Conservation (phyloP, 2,797 vertebrate genomes). For the Xenops minutus region DNA sequence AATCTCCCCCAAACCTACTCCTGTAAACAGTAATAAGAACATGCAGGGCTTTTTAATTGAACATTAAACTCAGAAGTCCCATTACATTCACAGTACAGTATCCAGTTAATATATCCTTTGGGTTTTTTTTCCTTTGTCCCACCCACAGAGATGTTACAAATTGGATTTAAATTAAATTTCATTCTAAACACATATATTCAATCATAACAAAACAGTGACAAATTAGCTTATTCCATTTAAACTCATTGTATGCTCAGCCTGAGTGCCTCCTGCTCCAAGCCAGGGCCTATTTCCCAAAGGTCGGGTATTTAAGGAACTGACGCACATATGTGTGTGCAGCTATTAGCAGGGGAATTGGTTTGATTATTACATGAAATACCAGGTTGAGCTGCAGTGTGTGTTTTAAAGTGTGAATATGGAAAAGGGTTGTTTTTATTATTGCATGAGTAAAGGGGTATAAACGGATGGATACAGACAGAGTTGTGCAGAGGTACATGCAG, state of each 20-base stretch:
- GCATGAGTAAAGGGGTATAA: neutral
- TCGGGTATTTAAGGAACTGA: slow-evolving; percentile 29
- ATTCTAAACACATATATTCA: slow-evolving; percentile 70
- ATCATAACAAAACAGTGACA: slow-evolving; percentile 69
- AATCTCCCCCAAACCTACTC: slow-evolving; percentile 47
- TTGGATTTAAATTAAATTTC: slow-evolving; percentile 75
- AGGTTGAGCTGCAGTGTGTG: neutral
- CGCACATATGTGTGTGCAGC: neutral
- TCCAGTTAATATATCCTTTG: slow-evolving; percentile 48
- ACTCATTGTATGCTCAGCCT: slow-evolving; percentile 38
- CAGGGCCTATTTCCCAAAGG: slow-evolving; percentile 44
- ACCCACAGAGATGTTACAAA: slow-evolving; percentile 71
- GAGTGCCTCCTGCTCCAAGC: slow-evolving; percentile 5
- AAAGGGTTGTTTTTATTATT: neutral
- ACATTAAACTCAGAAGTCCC: slow-evolving; percentile 35
- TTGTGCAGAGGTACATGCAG: neutral
- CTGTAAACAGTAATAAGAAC: slow-evolving; percentile 57
- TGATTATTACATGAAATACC: slow-evolving; percentile 42
- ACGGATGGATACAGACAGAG: neutral
- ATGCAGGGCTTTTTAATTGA: slow-evolving; percentile 49
- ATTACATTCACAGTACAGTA: slow-evolving; percentile 38
- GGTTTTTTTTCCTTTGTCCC: slow-evolving; percentile 52
- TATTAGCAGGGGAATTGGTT: slow-evolving; percentile 23
- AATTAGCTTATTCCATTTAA: slow-evolving; percentile 69
- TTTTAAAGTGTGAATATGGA: slow-evolving; percentile 1